Percentiles rank a stretch among this genome's conserved stretches.
Conservation (phyloP, 2,888 invertebrate species). For the Hirtodrosophila cameraria region DNA sequence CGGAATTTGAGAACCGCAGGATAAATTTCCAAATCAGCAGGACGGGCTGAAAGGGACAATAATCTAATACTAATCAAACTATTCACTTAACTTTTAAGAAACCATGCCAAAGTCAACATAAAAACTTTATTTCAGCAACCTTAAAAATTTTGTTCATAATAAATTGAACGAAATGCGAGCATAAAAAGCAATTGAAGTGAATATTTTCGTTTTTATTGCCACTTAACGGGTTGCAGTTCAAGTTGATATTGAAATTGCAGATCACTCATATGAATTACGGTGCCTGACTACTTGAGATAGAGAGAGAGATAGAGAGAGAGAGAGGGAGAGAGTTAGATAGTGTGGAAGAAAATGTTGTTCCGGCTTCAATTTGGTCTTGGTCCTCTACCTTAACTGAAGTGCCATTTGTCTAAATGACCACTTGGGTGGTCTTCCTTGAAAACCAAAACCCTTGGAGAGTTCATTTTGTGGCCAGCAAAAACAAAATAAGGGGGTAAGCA, state of each 20-base stretch:
- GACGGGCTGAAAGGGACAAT: too few species aligned
- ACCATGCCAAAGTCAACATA: too few species aligned
- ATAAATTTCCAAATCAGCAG: too few species aligned
- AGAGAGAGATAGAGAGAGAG: too few species aligned
- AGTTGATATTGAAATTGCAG: slow-evolving; percentile 40
- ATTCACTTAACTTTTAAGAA: too few species aligned
- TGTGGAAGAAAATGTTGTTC: background rate
- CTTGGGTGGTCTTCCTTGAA: slow-evolving; percentile 30
- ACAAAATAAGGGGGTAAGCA: slow-evolving; percentile 1
- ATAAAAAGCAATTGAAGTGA: slow-evolving; percentile 35
- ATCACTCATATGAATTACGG: slow-evolving; percentile 6
- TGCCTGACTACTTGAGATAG: background rate
- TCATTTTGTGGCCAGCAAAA: background rate
- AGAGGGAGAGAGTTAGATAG: too few species aligned
- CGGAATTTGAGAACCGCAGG: too few species aligned
- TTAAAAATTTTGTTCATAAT: too few species aligned
- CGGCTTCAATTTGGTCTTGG: slow-evolving; percentile 22
- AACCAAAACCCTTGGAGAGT: slow-evolving; percentile 17
- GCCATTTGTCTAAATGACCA: slow-evolving; percentile 47
- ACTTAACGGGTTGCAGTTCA: slow-evolving; percentile 27
- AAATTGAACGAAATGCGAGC: too few species aligned
- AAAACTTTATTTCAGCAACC: too few species aligned
- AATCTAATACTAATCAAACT: too few species aligned
- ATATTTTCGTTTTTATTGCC: slow-evolving; percentile 35
- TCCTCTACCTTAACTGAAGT: slow-evolving; percentile 32